Evolutionary conservation across 2,888 invertebrate species (phyloP).

Genomic region (Catocala fraxini): DNA sequence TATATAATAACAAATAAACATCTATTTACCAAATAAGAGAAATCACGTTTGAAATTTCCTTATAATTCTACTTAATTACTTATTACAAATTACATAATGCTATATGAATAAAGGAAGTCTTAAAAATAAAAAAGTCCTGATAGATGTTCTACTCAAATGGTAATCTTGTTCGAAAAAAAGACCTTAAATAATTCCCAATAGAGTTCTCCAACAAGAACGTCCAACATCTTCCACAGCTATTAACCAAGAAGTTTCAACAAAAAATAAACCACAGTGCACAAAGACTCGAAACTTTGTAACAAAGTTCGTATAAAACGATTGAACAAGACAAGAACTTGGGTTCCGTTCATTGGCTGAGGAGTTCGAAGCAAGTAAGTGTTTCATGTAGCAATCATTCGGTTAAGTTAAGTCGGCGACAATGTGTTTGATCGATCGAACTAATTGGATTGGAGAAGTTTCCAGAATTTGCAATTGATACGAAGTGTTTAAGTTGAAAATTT

Average conservation of each 20-base stretch:
- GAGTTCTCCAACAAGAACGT: not conserved
- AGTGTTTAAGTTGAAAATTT: conserved; percentile 1
- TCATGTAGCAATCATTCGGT: conserved; percentile 36
- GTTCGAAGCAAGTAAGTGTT: conserved; percentile 25
- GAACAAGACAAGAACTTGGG: conserved; percentile 30
- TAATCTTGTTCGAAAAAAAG: no score
- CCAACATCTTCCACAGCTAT: conserved; percentile 1
- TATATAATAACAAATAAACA: no score
- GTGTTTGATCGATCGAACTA: conserved; percentile 47
- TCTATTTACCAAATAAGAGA: no score
- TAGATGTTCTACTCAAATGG: no score
- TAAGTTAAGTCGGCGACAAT: conserved; percentile 33
- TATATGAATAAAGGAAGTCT: no score
- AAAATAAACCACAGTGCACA: conserved; percentile 12
- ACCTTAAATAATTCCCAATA: not conserved
- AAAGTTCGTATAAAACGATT: conserved; percentile 39
- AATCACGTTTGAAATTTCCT: no score
- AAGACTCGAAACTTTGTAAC: conserved; percentile 31
- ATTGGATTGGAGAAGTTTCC: conserved; percentile 31
- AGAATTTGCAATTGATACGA: conserved; percentile 17
- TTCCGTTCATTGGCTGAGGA: conserved; percentile 27
- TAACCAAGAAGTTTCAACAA: not conserved
- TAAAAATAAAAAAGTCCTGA: no score
- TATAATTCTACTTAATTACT: no score
- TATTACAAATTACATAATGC: no score